Percentiles rank a stretch among this genome's conserved stretches.
Conservation (phyloP, 2,113 vertebrate genomes). For the Aplodontia rufa region DNA sequence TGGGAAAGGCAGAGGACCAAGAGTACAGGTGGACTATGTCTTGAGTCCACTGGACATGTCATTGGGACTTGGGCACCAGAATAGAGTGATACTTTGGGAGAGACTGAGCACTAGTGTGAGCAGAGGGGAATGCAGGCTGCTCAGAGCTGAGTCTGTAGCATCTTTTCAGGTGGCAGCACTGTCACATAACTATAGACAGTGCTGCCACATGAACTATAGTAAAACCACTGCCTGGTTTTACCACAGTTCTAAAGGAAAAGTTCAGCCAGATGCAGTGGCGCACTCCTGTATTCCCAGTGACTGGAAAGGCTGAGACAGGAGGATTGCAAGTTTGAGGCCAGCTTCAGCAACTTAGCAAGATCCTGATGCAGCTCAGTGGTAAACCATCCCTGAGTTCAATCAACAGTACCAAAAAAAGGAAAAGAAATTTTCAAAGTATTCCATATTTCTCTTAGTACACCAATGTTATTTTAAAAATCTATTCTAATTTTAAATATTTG, state of each 20-base stretch:
- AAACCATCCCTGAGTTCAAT: too few species aligned
- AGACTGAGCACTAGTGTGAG: not conserved
- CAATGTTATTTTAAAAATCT: not conserved
- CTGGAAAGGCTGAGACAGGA: too few species aligned
- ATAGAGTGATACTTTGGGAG: not conserved
- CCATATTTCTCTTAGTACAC: not conserved
- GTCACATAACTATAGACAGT: too few species aligned
- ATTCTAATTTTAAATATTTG: not conserved
- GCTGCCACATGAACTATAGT: too few species aligned
- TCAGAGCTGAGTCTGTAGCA: not conserved
- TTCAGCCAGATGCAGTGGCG: too few species aligned
- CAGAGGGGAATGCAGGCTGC: not conserved
- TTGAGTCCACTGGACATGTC: not conserved
- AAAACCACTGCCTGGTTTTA: too few species aligned
- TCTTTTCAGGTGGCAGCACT: not conserved
- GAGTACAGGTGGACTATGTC: not conserved
- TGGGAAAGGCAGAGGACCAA: not conserved
- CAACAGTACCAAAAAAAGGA: not conserved
- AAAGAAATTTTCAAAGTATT: not conserved
- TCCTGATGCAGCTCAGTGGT: too few species aligned
- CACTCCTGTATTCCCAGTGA: too few species aligned
- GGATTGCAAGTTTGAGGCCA: too few species aligned
- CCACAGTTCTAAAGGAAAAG: not conserved
- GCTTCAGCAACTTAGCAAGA: too few species aligned
- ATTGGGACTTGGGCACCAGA: not conserved